Evolutionary conservation across 1,140 invertebrate genomes (phyloP).

Genomic region (Onthophagus taurus): DNA sequence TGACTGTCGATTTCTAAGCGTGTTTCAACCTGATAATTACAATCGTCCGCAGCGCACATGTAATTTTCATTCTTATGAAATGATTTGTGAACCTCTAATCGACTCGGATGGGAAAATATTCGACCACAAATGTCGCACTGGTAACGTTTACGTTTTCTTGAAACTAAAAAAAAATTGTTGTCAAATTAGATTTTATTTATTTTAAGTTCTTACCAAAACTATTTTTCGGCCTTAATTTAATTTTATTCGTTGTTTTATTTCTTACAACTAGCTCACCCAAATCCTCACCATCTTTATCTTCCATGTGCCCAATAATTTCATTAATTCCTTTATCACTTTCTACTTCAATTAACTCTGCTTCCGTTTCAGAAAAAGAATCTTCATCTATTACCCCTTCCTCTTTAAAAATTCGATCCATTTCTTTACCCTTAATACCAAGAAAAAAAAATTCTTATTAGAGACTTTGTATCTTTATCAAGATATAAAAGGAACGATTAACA

Average conservation of each 20-base stretch:
- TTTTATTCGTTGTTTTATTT: constrained; percentile 35
- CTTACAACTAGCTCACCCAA: constrained; percentile 52
- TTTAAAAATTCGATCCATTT: constrained; percentile 60
- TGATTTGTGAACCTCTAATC: constrained; percentile 35
- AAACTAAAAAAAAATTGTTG: neutral
- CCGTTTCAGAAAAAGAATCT: constrained; percentile 39
- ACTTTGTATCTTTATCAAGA: too few relatives aligned
- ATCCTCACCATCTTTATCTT: constrained; percentile 47
- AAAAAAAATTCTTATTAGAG: neutral
- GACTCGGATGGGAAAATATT: constrained; percentile 44
- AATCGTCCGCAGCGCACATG: constrained; percentile 39
- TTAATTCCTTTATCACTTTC: constrained; percentile 24
- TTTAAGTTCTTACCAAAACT: neutral
- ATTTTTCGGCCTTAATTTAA: constrained; percentile 10
- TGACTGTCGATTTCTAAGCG: constrained; percentile 42
- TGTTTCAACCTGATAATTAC: constrained; percentile 39
- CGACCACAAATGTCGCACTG: constrained; percentile 45
- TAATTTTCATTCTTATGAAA: constrained; percentile 42
- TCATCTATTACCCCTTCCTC: constrained; percentile 62
- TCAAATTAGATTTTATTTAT: neutral
- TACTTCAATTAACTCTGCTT: constrained; percentile 27
- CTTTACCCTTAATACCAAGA: constrained; percentile 47
- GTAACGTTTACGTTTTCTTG: constrained; percentile 40
- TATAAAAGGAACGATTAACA: too few relatives aligned
- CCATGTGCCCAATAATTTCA: constrained; percentile 57